Evolutionary conservation across 1,140 invertebrate genomes (phyloP).

Genomic region (Cotesia typhae): DNA sequence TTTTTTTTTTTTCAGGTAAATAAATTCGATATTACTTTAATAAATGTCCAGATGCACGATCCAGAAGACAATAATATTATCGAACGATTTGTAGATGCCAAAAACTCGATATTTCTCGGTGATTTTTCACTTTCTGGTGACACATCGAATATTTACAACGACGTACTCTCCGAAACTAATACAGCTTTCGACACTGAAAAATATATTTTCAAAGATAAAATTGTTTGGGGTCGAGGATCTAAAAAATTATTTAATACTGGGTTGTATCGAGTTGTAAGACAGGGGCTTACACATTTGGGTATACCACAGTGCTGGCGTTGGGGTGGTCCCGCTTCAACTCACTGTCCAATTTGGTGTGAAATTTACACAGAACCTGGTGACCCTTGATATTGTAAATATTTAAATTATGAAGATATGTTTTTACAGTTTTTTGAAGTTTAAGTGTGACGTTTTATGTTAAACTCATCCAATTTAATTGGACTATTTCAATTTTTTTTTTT

Average conservation of each 20-base stretch:
- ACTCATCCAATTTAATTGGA: conserved; percentile 6
- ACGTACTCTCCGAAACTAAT: conserved; percentile 36
- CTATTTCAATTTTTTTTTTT: background rate
- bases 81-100: conserved; percentile 38
- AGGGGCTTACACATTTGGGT: conserved; percentile 78
- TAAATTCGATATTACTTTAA: conserved; percentile 40
- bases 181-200: conserved; percentile 39
- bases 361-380: conserved; percentile 47
- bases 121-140: conserved; percentile 40
- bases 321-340: conserved; percentile 78
- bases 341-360: conserved; percentile 78
- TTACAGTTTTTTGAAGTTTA: background rate
- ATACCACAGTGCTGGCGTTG: conserved; percentile 83
- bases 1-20: conserved; percentile 39
- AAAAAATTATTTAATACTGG: conserved; percentile 60
- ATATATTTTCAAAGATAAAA: conserved; percentile 46
- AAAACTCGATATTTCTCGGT: conserved; percentile 43
- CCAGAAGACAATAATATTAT: conserved; percentile 40
- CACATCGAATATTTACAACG: conserved; percentile 32
- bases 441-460: conserved; percentile 3
- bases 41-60: conserved; percentile 41
- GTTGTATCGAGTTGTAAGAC: conserved; percentile 70
- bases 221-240: conserved; percentile 43
- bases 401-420: conserved; percentile 19
- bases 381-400: conserved; percentile 31